A percentile compares a stretch with the other conserved stretches of the same genome.
These are phyloP conservation scores for Pycnonotus jocosus DNA, from an alignment of 2,113 vertebrate genomes.

Conservation along the genomic window DNA sequence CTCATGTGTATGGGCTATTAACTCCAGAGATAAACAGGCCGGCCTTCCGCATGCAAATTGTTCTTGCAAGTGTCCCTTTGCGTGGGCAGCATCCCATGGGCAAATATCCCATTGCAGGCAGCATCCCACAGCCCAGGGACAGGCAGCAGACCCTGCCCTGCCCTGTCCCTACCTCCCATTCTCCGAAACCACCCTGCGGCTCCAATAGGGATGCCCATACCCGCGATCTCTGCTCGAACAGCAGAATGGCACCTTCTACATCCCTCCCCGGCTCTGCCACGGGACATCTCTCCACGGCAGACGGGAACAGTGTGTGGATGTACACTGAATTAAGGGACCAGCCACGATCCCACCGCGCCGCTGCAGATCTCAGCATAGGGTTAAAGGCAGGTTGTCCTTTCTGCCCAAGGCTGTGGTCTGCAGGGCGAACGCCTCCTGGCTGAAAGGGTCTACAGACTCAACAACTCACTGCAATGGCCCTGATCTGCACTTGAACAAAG, in stretches of 20 bases:
- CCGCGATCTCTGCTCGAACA: not conserved
- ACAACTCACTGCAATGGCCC: not conserved
- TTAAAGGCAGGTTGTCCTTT: not conserved
- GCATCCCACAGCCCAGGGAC: not conserved
- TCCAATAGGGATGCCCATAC: not conserved
- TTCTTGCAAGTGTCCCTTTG: no score
- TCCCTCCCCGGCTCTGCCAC: not conserved
- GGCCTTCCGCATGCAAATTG: not conserved
- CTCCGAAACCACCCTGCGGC: not conserved
- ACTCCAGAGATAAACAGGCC: not conserved
- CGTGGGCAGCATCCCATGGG: not conserved
- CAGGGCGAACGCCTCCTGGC: accelerated
- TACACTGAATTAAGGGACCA: accelerated
- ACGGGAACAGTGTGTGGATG: not conserved
- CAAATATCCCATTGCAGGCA: not conserved
- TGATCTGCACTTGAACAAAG: not conserved
- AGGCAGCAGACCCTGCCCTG: not conserved
- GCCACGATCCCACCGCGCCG: accelerated
- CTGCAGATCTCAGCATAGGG: not conserved
- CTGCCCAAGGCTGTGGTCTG: not conserved
- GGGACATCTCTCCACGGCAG: not conserved
- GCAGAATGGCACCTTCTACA: not conserved
- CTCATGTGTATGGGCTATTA: accelerated
- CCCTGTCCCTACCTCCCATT: not conserved
- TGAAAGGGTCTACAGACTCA: not conserved